Percentiles rank a stretch among this genome's conserved stretches.
Evolutionary conservation across 2,888 invertebrate genomes (phyloP).

Genomic region (Scaptomyza parva): DNA sequence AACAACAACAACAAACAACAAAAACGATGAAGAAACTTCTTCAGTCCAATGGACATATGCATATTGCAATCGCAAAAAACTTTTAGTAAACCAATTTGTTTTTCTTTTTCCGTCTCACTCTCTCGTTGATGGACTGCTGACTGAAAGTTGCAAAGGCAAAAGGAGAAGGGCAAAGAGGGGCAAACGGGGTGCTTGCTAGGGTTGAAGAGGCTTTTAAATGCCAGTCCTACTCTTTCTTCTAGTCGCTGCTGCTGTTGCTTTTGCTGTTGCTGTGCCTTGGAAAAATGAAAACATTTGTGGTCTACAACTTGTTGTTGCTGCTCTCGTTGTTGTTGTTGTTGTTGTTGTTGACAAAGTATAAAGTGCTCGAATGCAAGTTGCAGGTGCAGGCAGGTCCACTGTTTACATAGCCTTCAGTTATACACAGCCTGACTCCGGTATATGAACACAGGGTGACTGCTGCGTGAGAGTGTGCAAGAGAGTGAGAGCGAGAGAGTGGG

Average conservation of each 20-base stretch:
- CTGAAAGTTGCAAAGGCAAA: slow-evolving; percentile 30
- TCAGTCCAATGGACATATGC: slow-evolving; percentile 55
- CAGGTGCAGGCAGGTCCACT: slow-evolving; percentile 45
- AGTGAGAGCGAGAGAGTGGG: slow-evolving; percentile 29
- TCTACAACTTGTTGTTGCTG: slow-evolving; percentile 34
- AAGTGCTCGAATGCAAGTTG: slow-evolving; percentile 54
- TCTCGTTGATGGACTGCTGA: slow-evolving; percentile 5
- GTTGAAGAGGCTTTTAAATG: slow-evolving; percentile 47
- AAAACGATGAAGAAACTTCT: slow-evolving; percentile 14
- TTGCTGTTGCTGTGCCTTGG: slow-evolving; percentile 51
- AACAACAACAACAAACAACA: slow-evolving; percentile 42
- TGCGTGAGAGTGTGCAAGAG: slow-evolving; percentile 44
- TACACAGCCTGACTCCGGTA: slow-evolving; percentile 7
- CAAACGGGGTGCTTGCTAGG: background rate
- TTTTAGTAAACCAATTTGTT: slow-evolving; percentile 55
- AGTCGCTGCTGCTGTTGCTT: slow-evolving; percentile 40
- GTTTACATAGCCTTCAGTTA: slow-evolving; percentile 41
- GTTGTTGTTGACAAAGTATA: slow-evolving; percentile 67
- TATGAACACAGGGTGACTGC: slow-evolving; percentile 11
- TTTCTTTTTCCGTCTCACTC: background rate
- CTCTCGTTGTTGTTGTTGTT: slow-evolving; percentile 40
- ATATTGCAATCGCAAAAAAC: slow-evolving; percentile 62
- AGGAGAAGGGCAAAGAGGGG: slow-evolving; percentile 17
- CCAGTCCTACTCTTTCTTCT: slow-evolving; percentile 38
- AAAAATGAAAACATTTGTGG: slow-evolving; percentile 70